These are phyloP conservation scores for Coelinius sp. DNA, from an alignment of 2,888 invertebrate species.

Conservation along the genomic window DNA sequence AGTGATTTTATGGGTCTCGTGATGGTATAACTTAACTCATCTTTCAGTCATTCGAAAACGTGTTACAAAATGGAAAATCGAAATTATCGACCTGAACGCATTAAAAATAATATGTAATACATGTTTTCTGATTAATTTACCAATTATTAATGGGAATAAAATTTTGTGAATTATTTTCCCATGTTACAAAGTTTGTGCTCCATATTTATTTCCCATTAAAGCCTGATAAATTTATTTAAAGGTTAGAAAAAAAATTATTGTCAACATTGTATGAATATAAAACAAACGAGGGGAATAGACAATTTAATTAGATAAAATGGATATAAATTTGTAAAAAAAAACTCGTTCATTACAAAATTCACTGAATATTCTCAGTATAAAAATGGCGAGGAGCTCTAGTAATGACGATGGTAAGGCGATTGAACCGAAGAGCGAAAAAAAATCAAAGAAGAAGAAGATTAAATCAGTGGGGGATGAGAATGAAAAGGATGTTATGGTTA, in stretches of 20 bases:
- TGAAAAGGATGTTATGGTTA: background rate
- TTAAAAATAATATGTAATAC: background rate
- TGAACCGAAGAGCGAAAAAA: slow-evolving; percentile 7
- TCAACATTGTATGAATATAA: background rate
- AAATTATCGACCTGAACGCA: background rate
- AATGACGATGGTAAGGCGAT: slow-evolving; percentile 1
- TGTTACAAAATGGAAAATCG: background rate
- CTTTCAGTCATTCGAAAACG: background rate
- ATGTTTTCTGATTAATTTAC: background rate
- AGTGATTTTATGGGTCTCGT: background rate
- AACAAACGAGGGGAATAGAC: background rate
- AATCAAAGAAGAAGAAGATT: background rate
- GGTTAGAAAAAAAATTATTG: slow-evolving; percentile 7
- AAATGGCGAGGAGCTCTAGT: slow-evolving; percentile 22
- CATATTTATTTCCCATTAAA: background rate
- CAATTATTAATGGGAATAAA: background rate
- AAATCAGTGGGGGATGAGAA: slow-evolving; percentile 14
- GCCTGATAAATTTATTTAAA: background rate
- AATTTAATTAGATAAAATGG: background rate
- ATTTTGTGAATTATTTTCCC: background rate
- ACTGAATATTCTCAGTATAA: background rate
- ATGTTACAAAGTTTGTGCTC: background rate
- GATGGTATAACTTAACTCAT: background rate
- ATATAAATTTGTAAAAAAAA: background rate
- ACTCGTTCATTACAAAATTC: background rate